Evolutionary conservation across 1,140 invertebrate genomes (phyloP).

Genomic region (Anastrepha ludens): DNA sequence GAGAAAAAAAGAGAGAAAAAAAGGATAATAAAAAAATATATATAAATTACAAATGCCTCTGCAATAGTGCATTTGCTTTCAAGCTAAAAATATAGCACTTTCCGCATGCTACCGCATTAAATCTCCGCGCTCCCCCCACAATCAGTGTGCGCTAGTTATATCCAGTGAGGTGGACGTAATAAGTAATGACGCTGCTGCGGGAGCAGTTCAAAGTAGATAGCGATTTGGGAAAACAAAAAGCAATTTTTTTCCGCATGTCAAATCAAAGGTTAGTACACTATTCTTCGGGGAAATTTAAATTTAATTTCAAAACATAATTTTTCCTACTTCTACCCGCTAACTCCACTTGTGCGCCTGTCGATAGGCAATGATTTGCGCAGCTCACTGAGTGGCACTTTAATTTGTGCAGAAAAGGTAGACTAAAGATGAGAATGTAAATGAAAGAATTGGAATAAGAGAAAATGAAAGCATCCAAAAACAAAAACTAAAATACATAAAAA

Average conservation of each 20-base stretch:
- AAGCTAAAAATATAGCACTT: too few relatives aligned
- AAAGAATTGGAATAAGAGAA: neutral
- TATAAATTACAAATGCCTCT: neutral
- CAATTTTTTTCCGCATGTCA: neutral
- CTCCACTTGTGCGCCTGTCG: neutral
- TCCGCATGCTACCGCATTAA: too few relatives aligned
- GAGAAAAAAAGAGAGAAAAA: too few relatives aligned
- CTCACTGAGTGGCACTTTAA: neutral
- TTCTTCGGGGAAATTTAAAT: slow-evolving; percentile 33
- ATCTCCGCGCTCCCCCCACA: neutral
- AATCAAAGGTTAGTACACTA: neutral
- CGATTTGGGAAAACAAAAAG: neutral
- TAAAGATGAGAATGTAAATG: neutral
- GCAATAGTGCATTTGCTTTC: too few relatives aligned
- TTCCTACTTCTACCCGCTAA: neutral
- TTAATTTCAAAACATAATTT: neutral
- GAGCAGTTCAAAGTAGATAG: neutral
- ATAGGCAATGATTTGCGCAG: neutral
- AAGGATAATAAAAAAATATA: neutral
- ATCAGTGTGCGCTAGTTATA: neutral
- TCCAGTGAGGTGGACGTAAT: neutral
- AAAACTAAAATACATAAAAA: neutral
- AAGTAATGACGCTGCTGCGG: neutral
- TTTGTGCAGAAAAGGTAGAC: neutral
- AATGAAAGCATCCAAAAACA: neutral